These are phyloP conservation scores for Nymphalis io DNA, from an alignment of 1,140 invertebrate species.

Conservation along the genomic window DNA sequence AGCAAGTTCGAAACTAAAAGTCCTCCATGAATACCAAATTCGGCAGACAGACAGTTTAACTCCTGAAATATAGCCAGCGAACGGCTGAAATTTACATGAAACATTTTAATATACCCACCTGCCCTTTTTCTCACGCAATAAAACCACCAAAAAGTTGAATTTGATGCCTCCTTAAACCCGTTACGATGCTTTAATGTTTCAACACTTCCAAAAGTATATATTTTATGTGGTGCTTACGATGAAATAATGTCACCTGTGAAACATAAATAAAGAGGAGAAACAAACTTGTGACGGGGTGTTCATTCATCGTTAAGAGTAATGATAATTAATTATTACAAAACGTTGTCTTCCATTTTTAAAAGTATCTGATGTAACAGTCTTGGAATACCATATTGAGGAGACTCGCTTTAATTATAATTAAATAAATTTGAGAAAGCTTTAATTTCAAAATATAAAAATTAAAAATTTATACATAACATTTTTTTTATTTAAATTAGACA, in stretches of 20 bases:
- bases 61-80: conserved; percentile 55
- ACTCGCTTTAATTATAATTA: no score
- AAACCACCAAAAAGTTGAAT: conserved; percentile 50
- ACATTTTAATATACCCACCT: conserved; percentile 67
- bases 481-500: no score
- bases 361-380: no score
- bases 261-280: neutral
- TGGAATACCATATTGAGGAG: no score
- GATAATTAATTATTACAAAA: conserved; percentile 13
- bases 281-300: neutral
- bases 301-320: neutral
- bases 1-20: conserved; percentile 46
- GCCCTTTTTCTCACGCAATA: conserved; percentile 61
- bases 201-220: conserved; percentile 6
- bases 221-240: conserved; percentile 8
- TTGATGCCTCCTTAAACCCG: conserved; percentile 41
- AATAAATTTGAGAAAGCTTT: no score
- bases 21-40: conserved; percentile 61
- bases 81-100: conserved; percentile 63
- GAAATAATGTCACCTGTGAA: neutral
- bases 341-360: neutral
- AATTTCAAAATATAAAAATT: no score
- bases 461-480: no score
- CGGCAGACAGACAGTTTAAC: conserved; percentile 47
- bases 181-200: conserved; percentile 18